Evolutionary conservation across 2,888 invertebrate species (phyloP).

Genomic region (Drosophila koepferae): DNA sequence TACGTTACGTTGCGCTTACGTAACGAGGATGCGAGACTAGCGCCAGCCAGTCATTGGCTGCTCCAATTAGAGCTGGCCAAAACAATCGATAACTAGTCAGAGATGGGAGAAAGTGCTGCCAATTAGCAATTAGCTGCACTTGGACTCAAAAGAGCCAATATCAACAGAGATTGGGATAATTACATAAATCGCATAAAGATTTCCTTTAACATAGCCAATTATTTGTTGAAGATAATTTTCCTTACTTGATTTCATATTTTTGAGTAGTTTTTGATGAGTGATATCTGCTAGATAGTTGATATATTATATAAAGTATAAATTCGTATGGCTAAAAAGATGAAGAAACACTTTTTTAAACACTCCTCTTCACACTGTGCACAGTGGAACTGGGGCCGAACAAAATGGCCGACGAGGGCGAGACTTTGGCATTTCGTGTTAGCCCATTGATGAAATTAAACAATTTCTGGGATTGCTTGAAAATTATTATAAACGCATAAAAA

Average conservation of each 20-base stretch:
- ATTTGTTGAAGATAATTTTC: neutral
- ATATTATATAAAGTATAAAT: no score
- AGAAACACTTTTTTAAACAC: neutral
- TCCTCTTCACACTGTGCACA: slow-evolving; percentile 3
- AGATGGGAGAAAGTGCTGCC: slow-evolving; percentile 55
- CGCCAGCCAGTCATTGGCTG: slow-evolving; percentile 22
- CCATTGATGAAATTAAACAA: slow-evolving; percentile 71
- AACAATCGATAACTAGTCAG: slow-evolving; percentile 33
- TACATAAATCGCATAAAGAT: neutral
- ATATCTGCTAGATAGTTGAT: no score
- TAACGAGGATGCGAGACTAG: slow-evolving; percentile 59
- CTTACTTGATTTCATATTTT: neutral
- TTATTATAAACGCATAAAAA: slow-evolving; percentile 67
- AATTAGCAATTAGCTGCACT: slow-evolving; percentile 27
- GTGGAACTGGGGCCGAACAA: slow-evolving; percentile 30
- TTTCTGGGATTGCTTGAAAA: slow-evolving; percentile 63
- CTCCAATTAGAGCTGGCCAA: slow-evolving; percentile 47
- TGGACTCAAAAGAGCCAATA: neutral
- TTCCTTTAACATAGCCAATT: neutral
- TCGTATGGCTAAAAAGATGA: no score
- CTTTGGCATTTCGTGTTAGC: slow-evolving; percentile 41
- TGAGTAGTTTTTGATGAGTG: no score
- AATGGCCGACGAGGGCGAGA: slow-evolving; percentile 47
- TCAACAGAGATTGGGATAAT: neutral
- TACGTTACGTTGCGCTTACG: slow-evolving; percentile 75